Evolutionary conservation across 2,888 invertebrate genomes (phyloP).

Genomic region (Tenthredo scrophulariae): DNA sequence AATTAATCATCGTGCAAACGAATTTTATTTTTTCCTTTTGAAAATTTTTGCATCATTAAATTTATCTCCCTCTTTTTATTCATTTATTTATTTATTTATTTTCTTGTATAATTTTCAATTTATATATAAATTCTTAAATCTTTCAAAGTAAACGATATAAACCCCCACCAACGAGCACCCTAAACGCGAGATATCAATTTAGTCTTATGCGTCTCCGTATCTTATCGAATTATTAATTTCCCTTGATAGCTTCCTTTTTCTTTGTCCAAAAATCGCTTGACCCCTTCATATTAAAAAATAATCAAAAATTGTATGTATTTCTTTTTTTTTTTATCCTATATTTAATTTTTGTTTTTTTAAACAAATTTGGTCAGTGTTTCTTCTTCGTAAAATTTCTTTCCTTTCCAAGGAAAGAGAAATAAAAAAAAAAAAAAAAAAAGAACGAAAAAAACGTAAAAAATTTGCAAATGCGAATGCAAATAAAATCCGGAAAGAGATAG

Average conservation of each 20-base stretch:
- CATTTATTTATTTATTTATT: too few relatives aligned
- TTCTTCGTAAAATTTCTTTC: constrained; percentile 55
- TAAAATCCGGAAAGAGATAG: neutral
- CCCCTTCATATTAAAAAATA: neutral
- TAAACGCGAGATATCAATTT: constrained; percentile 33
- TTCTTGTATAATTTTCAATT: too few relatives aligned
- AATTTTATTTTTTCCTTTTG: too few relatives aligned
- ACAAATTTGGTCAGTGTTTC: constrained; percentile 46
- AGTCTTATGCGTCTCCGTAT: constrained; percentile 31
- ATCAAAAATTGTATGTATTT: neutral
- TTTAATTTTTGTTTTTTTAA: neutral
- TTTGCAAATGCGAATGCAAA: neutral
- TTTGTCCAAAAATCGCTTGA: neutral
- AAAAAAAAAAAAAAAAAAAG: too few relatives aligned
- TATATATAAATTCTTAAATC: neutral
- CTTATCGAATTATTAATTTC: constrained; percentile 21
- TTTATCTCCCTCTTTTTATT: neutral
- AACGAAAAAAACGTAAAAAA: too few relatives aligned
- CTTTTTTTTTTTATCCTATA: neutral
- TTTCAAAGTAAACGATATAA: neutral
- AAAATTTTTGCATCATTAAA: neutral
- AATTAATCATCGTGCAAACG: too few relatives aligned
- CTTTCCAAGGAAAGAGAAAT: neutral
- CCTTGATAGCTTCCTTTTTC: neutral
- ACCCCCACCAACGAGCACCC: constrained; percentile 12